These are phyloP conservation scores for Pseudanteris insignis DNA, from an alignment of 2,888 invertebrate species.

Conservation along the genomic window DNA sequence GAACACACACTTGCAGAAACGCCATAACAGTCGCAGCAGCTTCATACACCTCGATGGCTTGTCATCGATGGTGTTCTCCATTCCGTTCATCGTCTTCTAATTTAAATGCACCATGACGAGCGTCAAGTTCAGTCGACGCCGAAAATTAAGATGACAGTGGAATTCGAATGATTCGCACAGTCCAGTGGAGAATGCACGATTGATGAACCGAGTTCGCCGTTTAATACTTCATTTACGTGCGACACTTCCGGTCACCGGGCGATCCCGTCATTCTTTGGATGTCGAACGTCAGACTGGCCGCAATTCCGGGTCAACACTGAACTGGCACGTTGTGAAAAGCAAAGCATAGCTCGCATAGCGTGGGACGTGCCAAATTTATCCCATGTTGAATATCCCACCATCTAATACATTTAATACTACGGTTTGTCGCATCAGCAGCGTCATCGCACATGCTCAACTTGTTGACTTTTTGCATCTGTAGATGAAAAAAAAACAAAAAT, in stretches of 20 bases:
- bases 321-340: slow-evolving; percentile 38
- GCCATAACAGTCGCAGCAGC: slow-evolving; percentile 57
- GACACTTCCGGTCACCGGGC: neutral
- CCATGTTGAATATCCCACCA: slow-evolving; percentile 44
- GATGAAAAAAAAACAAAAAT: neutral
- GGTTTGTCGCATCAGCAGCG: slow-evolving; percentile 16
- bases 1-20: slow-evolving; percentile 74
- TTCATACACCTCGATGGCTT: slow-evolving; percentile 57
- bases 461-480: slow-evolving; percentile 14
- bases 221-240: neutral
- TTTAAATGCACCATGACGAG: too few species aligned
- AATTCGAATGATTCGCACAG: too few species aligned
- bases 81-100: slow-evolving; percentile 2
- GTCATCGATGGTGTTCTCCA: slow-evolving; percentile 45
- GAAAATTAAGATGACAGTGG: too few species aligned
- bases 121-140: too few species aligned
- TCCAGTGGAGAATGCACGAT: too few species aligned
- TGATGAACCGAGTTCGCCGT: neutral
- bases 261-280: slow-evolving; percentile 19
- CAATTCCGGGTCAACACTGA: slow-evolving; percentile 46
- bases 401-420: slow-evolving; percentile 38
- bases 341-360: slow-evolving; percentile 43
- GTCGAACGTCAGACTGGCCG: slow-evolving; percentile 24
- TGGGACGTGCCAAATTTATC: slow-evolving; percentile 53
- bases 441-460: slow-evolving; percentile 10